Evolutionary conservation across 2,797 vertebrate genomes (phyloP).

Genomic region (Poecilia wingei): DNA sequence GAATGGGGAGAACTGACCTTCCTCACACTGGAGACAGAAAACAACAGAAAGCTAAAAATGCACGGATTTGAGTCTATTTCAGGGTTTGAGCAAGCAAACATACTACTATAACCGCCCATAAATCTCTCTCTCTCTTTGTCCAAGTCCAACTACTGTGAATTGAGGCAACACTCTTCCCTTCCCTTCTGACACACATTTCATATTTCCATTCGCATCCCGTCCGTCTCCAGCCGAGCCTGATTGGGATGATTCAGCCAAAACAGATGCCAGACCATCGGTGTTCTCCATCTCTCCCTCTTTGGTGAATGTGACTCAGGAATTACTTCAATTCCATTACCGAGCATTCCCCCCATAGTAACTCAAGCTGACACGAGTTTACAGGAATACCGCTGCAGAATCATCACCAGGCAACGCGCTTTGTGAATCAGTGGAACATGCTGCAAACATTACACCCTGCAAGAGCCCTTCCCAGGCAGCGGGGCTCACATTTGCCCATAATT

Average conservation of each 20-base stretch:
- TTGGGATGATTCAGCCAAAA: conserved; percentile 67
- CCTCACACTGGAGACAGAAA: conserved; percentile 34
- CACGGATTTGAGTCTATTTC: neutral
- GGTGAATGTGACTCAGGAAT: conserved; percentile 69
- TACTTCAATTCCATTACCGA: conserved; percentile 73
- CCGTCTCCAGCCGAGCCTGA: conserved; percentile 43
- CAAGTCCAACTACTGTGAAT: conserved; percentile 27
- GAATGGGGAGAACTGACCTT: conserved; percentile 60
- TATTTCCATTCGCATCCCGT: conserved; percentile 53
- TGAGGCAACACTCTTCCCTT: conserved; percentile 47
- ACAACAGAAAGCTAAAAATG: conserved; percentile 6
- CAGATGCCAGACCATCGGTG: conserved; percentile 59
- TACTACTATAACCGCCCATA: neutral
- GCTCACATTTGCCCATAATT: conserved; percentile 73
- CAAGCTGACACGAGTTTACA: conserved; percentile 71
- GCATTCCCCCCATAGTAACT: conserved; percentile 50
- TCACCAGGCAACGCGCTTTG: conserved; percentile 72
- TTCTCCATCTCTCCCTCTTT: conserved; percentile 60
- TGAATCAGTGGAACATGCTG: conserved; percentile 82
- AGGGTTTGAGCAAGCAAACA: neutral
- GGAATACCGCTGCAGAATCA: conserved; percentile 81
- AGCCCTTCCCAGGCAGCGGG: conserved; percentile 67
- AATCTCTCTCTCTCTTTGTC: neutral
- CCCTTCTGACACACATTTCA: conserved; percentile 35
- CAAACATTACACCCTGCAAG: conserved; percentile 75